A percentile compares a stretch with the other conserved stretches of the same genome.
phyloP scores from a whole-genome alignment of 2,888 invertebrate genomes.

The Tipula confusa region DNA sequence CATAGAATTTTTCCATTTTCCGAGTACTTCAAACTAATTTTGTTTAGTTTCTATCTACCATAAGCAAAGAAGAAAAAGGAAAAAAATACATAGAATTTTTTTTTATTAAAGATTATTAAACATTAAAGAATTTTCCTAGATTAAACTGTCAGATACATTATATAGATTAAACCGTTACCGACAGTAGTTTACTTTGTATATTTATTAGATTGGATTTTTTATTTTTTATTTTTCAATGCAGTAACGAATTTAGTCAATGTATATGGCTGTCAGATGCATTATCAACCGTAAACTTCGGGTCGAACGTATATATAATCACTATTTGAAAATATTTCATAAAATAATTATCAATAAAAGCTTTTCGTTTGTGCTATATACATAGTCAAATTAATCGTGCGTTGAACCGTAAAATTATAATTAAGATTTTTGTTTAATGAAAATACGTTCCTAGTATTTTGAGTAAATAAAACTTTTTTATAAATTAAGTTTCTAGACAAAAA shows the following conservation, averaged over 20 bases:
- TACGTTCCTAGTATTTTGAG: neutral
- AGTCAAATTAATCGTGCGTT: neutral
- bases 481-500: neutral
- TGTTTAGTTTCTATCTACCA: neutral
- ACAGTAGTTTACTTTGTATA: neutral
- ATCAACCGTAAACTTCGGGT: too few relatives aligned
- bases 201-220: neutral
- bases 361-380: neutral
- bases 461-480: neutral
- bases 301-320: neutral
- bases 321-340: neutral
- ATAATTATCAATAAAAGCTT: neutral
- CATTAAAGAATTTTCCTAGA: neutral
- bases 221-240: too few relatives aligned
- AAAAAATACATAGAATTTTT: neutral
- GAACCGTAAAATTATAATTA: neutral
- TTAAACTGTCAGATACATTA: neutral
- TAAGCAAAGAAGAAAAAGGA: neutral
- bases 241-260: too few relatives aligned
- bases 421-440: neutral
- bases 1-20: neutral
- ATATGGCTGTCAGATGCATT: too few relatives aligned
- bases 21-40: neutral
- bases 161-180: neutral
- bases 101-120: neutral